phyloP scores from a whole-genome alignment of 2,797 vertebrate genomes.

The Chelonia mydas region DNA sequence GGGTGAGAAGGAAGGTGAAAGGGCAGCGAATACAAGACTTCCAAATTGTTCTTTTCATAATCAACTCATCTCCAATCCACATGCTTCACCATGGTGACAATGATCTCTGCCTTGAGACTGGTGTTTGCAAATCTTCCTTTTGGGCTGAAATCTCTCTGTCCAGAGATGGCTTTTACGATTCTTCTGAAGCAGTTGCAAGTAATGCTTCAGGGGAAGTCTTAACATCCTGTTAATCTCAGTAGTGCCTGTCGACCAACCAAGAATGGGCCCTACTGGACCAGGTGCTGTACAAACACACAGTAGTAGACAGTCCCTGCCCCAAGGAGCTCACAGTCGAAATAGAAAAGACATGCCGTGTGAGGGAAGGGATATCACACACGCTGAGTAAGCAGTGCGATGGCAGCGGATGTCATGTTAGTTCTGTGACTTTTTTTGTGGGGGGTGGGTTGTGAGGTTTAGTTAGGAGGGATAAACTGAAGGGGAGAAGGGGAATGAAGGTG shows the following conservation, averaged over 20 bases:
- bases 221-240: neutral
- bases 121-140: neutral
- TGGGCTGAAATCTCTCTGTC: neutral
- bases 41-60: neutral
- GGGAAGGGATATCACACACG: neutral
- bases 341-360: neutral
- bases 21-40: neutral
- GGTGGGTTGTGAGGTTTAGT: neutral
- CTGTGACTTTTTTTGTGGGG: neutral
- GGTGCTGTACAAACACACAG: neutral
- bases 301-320: no score
- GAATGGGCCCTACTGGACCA: neutral
- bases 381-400: neutral
- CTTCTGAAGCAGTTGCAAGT: neutral
- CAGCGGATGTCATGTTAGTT: neutral
- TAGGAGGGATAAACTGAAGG: neutral
- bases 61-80: rapidly evolving
- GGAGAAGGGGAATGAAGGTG: neutral
- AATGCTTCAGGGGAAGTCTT: neutral
- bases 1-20: neutral
- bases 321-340: neutral
- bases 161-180: neutral
- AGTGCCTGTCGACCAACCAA: neutral
- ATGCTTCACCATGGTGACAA: neutral
- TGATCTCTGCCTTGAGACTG: neutral